Percentiles rank a stretch among this genome's conserved stretches.
These are phyloP conservation scores for Hippolais icterina DNA, from an alignment of 2,113 vertebrate species.

Conservation along the genomic window DNA sequence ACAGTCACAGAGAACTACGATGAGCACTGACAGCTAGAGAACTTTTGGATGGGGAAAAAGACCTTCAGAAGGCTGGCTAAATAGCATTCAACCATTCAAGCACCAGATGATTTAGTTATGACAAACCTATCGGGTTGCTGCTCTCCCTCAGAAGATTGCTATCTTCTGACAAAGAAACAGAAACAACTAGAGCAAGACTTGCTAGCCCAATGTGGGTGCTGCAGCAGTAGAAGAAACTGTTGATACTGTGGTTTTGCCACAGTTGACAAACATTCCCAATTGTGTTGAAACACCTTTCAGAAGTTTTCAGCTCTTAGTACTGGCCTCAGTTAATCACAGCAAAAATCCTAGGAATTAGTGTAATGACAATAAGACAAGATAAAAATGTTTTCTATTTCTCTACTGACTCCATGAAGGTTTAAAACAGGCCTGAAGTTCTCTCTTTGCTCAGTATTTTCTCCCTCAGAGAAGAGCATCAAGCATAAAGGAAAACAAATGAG, in stretches of 20 bases:
- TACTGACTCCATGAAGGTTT: neutral
- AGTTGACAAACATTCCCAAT: too few species aligned
- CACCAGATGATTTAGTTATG: neutral
- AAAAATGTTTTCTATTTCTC: neutral
- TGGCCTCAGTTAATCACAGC: neutral
- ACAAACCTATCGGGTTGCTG: neutral
- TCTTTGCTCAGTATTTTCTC: neutral
- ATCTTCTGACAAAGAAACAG: neutral
- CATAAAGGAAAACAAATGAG: neutral
- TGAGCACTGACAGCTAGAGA: neutral
- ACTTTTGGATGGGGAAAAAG: neutral
- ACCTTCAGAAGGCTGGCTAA: neutral
- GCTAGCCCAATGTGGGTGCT: neutral
- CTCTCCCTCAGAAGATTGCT: neutral
- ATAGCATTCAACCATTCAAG: neutral
- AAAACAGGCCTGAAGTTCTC: neutral
- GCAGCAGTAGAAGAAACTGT: neutral
- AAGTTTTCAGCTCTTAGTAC: neutral
- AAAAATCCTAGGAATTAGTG: neutral
- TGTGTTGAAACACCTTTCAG: neutral
- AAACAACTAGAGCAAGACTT: neutral
- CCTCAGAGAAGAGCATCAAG: neutral
- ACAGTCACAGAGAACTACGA: neutral
- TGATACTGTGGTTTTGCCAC: neutral
- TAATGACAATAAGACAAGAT: neutral